Conservation (phyloP, 2,888 invertebrate species). For the Aphodius granarius region DNA sequence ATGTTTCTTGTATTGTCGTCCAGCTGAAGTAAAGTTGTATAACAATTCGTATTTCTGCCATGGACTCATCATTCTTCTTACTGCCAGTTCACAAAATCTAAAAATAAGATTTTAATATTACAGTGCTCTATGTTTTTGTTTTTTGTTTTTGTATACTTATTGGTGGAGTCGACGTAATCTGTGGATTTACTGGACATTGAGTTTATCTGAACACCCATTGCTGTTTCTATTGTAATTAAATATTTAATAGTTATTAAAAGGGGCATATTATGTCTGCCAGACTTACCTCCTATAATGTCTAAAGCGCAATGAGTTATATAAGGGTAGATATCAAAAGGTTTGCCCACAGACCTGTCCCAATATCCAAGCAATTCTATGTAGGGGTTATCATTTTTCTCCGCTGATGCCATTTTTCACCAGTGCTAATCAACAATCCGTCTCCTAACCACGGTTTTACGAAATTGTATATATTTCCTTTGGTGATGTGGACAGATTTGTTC, state of each 20-base stretch:
- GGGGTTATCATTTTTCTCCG: constrained; percentile 43
- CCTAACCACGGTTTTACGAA: constrained; percentile 18
- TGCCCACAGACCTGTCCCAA: constrained; percentile 35
- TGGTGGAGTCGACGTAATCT: constrained; percentile 18
- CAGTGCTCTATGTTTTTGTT: neutral
- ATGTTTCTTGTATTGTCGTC: constrained; percentile 11
- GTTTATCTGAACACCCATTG: constrained; percentile 21
- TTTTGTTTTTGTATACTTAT: constrained; percentile 6
- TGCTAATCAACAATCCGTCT: constrained; percentile 19
- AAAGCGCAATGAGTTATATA: constrained; percentile 42
- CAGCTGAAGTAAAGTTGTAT: constrained; percentile 8
- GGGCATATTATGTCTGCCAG: neutral
- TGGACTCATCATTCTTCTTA: constrained; percentile 24
- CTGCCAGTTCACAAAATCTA: constrained; percentile 31
- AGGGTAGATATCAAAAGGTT: constrained; percentile 43
- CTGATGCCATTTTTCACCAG: constrained; percentile 37
- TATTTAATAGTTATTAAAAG: neutral
- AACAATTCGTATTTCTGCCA: neutral
- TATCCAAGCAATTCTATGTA: constrained; percentile 36
- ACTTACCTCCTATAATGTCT: constrained; percentile 46
- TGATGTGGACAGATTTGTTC: constrained; percentile 21
- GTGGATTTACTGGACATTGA: constrained; percentile 11
- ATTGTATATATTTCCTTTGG: constrained; percentile 17
- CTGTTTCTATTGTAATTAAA: constrained; percentile 17
- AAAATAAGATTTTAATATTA: constrained; percentile 11